Conservation (phyloP, 53 echinoderm and acorn worm species). For the Echinometra lucunter region DNA sequence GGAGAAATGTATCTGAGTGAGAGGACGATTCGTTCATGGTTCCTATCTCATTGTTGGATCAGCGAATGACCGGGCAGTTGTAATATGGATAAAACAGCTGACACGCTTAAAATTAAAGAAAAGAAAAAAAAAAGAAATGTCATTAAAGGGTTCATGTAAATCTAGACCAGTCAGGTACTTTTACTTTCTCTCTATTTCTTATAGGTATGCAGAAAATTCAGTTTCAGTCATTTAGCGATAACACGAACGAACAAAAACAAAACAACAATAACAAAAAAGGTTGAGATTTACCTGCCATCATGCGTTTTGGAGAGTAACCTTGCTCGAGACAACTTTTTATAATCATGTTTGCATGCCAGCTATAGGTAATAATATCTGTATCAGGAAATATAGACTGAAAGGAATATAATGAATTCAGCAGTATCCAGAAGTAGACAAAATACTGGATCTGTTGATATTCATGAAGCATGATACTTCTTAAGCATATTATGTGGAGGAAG, state of each 20-base stretch:
- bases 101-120: background rate
- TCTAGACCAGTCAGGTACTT: background rate
- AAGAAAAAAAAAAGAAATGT: background rate
- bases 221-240: no score
- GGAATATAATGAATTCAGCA: no score
- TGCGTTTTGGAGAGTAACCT: no score
- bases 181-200: background rate
- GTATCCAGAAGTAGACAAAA: no score
- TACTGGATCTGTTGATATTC: no score
- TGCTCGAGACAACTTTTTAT: no score
- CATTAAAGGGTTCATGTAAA: background rate
- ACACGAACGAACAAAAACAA: no score
- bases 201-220: background rate
- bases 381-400: no score
- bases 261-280: no score
- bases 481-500: background rate
- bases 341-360: no score
- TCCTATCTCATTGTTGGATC: background rate
- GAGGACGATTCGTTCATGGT: background rate
- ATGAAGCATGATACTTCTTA: background rate
- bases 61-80: background rate
- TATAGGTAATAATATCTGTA: no score
- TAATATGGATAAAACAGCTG: background rate
- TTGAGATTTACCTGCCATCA: no score
- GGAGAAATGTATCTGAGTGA: background rate